Base-by-base conservation (phyloP, 1,140 invertebrate genomes). In the Cyclina sinensis region DNA sequence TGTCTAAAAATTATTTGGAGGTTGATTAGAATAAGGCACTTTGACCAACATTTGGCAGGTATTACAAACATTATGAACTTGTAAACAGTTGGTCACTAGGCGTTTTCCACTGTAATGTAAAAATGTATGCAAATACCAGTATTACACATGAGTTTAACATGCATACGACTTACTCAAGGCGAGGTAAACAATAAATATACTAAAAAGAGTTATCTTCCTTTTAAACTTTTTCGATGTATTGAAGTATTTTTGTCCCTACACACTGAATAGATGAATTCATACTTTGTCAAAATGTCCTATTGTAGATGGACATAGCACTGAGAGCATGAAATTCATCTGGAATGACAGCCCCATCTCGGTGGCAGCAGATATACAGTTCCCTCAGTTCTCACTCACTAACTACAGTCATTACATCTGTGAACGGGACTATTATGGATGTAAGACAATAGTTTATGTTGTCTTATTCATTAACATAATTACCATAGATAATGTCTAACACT, bases 301-400 rank as follows among this genome's bases (percentile, higher is more conserved):
- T 84, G 14, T 93, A 99, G 98, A 99, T 96, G 98, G 98, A 0
- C 99, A 99, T 94, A 98, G 98, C 0, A 97, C 97, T n/a, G 97
- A 97, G 86, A 97, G 99, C 93, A 96, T 99, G 57, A 96, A 98
- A n/a, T 99, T 99, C 95, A 97, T 97, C 91, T 99, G 98, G 98
- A 97, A 92, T 65, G 79, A 89, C 14, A 59, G 90, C n/a, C 86
- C 90, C 12, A 81, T 89, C 5, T 90, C 92, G 27, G 90, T 90
- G 30, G 85, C 90, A 27, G 78, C 90, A 39, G 90, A 91, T 74
- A 91, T 94, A n/a, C 90, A 92, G 46, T 90, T 95, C 85, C 93
- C 94, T 48, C 93, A 95, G 86, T 95, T 95, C 78, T 86, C 89
- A 48, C 88, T 94, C 18, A 85, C 80, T 0, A 54, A 90, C 0